Conservation (phyloP, 2,888 invertebrate species). For the Eupithecia insigniata region DNA sequence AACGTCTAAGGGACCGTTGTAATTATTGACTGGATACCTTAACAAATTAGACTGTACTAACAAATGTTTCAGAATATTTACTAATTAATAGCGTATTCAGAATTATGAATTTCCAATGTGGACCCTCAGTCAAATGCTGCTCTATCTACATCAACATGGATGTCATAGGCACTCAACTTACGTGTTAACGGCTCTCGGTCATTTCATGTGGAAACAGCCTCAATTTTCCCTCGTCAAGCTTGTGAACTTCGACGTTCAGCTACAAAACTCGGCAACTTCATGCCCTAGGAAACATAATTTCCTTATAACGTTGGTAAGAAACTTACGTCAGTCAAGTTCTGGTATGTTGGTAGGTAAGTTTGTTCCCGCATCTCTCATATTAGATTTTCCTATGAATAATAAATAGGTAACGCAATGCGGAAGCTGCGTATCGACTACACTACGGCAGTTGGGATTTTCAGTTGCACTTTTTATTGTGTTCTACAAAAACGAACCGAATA, state of each 20-base stretch:
- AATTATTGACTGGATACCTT: no score
- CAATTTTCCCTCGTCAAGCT: no score
- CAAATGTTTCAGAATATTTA: no score
- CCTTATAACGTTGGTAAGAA: neutral
- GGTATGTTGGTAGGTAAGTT: neutral
- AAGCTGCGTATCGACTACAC: slow-evolving; percentile 34
- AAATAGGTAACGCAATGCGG: slow-evolving; percentile 44
- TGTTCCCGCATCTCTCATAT: slow-evolving; percentile 10
- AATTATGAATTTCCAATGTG: no score
- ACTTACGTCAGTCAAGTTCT: neutral
- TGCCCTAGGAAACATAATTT: neutral
- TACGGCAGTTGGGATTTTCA: slow-evolving; percentile 26
- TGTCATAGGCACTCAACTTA: neutral
- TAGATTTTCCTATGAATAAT: slow-evolving; percentile 35
- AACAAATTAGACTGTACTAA: no score
- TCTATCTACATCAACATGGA: neutral
- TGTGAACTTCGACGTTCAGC: neutral
- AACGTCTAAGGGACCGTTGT: no score
- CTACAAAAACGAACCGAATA: slow-evolving; percentile 2
- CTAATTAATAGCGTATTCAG: no score
- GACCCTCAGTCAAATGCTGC: no score
- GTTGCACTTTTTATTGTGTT: slow-evolving; percentile 32
- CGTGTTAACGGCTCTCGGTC: neutral
- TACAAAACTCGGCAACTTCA: neutral
- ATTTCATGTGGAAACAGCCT: neutral